Base-by-base conservation (phyloP, 2,888 invertebrate species). In the Sabatieria punctata region DNA sequence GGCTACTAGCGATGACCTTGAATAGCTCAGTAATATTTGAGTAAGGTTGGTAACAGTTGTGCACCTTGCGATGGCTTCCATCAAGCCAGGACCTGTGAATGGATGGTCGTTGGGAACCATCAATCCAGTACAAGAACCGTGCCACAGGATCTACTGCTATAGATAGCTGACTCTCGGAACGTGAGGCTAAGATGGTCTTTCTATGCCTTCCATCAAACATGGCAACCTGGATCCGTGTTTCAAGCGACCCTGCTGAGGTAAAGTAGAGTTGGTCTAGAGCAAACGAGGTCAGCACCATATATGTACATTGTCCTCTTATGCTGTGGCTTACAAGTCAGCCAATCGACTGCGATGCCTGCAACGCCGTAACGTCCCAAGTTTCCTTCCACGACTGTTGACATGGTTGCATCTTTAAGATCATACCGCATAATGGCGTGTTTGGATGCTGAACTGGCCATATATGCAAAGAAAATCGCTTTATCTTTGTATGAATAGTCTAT, bases 141-240 rank as follows among this genome's bases (percentile, higher is more conserved):
- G 89, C 89, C 19, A 91, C 74, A 0, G 97, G 95, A 70, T 97
- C 93, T 0, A 97, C 91, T 1, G 91, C 91, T n/a, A 97, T 70
- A 64, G 89, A 85, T 53, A 89, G 74, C 0, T 93, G 93, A 0
- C 88, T 82, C 63, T 91, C 89, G 50, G 82, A 83, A 0, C 85
- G 85, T 0, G 85, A 85, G 63, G 85, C 85, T 0, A 85, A 77
- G 1, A 97, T 68, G 1, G 93, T 83, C 66, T 89, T 85, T 27
- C 95, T 75, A 59, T 86, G 78, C 1, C 77, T 78, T 0, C 93
- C 93, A 62, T 93, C 85, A 33, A 93, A 70, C n/a, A n/a, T n/a
- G n/a, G n/a, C n/a, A n/a, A n/a, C n/a, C n/a, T n/a, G n/a, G n/a
- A n/a, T n/a, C n/a, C n/a, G n/a, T n/a, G n/a, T n/a, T n/a, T n/a